A percentile compares a stretch with the other conserved stretches of the same genome.
These are phyloP conservation scores for Shinisaurus crocodilurus DNA, from an alignment of 2,113 vertebrate species.

Conservation along the genomic window DNA sequence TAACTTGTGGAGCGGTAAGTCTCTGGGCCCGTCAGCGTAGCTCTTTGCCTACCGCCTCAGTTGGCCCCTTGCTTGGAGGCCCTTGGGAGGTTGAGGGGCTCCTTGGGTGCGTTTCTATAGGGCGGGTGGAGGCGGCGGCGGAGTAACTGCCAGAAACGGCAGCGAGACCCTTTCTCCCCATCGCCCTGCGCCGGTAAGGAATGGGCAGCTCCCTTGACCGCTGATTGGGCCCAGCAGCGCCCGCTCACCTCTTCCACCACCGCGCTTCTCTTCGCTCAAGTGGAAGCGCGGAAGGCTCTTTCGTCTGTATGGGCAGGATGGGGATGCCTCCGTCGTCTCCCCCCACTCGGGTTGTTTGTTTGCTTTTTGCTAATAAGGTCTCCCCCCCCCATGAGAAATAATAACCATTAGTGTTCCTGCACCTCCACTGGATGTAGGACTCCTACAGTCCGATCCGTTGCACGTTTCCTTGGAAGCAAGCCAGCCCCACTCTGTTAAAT, in stretches of 20 bases:
- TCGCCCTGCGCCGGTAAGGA: not conserved
- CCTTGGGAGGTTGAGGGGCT: not conserved
- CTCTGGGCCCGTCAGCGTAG: not conserved
- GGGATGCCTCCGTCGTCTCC: too few species aligned
- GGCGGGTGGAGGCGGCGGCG: not conserved
- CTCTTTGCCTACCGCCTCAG: not conserved
- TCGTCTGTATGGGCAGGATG: not conserved
- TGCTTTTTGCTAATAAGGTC: not conserved
- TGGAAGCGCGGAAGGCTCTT: not conserved
- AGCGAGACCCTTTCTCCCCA: not conserved
- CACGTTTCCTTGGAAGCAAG: not conserved
- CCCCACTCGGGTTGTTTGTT: too few species aligned
- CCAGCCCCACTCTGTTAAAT: too few species aligned
- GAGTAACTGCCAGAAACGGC: too few species aligned
- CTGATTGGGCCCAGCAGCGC: not conserved
- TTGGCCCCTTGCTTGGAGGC: too few species aligned
- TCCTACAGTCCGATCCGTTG: not conserved
- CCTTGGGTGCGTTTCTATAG: not conserved
- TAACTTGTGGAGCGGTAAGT: conserved; percentile 11
- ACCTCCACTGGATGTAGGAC: not conserved
- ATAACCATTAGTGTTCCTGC: not conserved
- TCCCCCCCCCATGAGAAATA: not conserved
- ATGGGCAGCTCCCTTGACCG: not conserved
- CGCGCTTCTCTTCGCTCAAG: not conserved
- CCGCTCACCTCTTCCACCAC: not conserved